These are phyloP conservation scores for Acrocephalus scirpaceus DNA, from an alignment of 2,797 vertebrate genomes.

Conservation along the genomic window DNA sequence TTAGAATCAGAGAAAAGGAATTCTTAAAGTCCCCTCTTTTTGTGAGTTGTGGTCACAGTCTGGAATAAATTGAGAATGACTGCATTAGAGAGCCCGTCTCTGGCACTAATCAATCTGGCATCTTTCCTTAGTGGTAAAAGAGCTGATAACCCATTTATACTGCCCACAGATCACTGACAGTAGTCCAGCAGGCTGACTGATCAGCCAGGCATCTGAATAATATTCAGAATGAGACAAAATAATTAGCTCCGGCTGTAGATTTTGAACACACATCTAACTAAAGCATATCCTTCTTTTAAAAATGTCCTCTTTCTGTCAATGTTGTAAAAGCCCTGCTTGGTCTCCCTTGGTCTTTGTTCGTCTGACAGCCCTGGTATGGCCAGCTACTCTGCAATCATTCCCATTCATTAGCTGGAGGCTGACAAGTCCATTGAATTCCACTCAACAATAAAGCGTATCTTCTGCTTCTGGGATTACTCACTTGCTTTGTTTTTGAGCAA, in stretches of 20 bases:
- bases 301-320: not conserved
- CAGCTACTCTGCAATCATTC: not conserved
- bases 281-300: not conserved
- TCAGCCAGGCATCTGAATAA: slow-evolving; percentile 39
- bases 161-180: not conserved
- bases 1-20: slow-evolving; percentile 41
- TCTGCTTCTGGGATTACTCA: slow-evolving; percentile 47
- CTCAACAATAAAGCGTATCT: slow-evolving; percentile 10
- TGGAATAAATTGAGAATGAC: slow-evolving; percentile 36
- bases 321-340: not conserved
- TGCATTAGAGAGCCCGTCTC: not conserved
- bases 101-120: slow-evolving; percentile 19
- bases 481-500: not conserved
- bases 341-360: not conserved
- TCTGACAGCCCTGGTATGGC: slow-evolving; percentile 12
- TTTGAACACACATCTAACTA: not conserved
- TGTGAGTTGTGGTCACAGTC: not conserved
- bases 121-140: not conserved
- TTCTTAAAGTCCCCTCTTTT: not conserved
- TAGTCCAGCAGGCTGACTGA: not conserved
- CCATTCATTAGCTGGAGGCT: slow-evolving; percentile 12
- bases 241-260: slow-evolving; percentile 38
- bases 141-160: slow-evolving; percentile 25
- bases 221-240: slow-evolving; percentile 51
- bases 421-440: slow-evolving; percentile 45